Conservation (phyloP, 2,797 vertebrate species). For the Antennarius maculatus region DNA sequence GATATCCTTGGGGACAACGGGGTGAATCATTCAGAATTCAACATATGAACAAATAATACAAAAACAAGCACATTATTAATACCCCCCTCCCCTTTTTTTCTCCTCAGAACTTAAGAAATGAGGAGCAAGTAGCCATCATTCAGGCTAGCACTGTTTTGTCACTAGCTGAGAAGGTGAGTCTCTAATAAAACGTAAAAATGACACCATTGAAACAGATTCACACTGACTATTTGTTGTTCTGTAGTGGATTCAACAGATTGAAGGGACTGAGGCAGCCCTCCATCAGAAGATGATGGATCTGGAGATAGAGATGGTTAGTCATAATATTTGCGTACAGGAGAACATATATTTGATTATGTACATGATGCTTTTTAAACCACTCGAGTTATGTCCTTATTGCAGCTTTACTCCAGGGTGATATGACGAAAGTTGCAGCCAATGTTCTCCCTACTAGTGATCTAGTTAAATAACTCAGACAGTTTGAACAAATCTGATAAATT, state of each 20-base stretch:
- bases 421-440: no score
- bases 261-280: constrained; percentile 95
- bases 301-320: constrained; percentile 95
- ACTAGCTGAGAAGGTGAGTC: constrained; percentile 94
- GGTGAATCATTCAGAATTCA: constrained; percentile 76
- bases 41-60: background rate
- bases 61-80: background rate
- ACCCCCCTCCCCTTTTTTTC: background rate
- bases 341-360: background rate
- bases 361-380: no score
- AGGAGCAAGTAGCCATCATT: constrained; percentile 99
- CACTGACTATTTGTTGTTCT: constrained; percentile 48
- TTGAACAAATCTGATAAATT: no score
- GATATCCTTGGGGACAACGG: constrained; percentile 98
- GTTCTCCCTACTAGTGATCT: no score
- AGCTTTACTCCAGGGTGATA: no score
- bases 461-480: no score
- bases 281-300: constrained; percentile 99
- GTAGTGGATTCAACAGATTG: constrained; percentile 99
- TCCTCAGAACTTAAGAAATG: constrained; percentile 94
- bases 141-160: constrained; percentile 98
- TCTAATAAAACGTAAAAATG: background rate
- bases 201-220: background rate
- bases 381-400: no score
- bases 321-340: background rate